These are phyloP conservation scores for Morelia viridis DNA, from an alignment of 2,797 vertebrate genomes.

Conservation along the genomic window DNA sequence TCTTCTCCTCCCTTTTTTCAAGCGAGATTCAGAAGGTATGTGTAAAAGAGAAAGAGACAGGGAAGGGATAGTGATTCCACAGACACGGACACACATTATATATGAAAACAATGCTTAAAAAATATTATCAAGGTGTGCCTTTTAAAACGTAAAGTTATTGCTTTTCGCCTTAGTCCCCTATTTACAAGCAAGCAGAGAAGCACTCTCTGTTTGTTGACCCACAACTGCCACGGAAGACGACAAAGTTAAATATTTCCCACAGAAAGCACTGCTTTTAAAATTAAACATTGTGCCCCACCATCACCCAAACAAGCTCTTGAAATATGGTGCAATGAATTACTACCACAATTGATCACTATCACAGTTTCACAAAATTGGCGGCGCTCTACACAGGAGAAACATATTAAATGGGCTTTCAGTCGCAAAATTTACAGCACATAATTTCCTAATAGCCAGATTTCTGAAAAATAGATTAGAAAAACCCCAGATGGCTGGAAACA, in stretches of 20 bases:
- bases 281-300: conserved; percentile 10
- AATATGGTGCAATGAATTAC: conserved; percentile 45
- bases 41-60: background rate
- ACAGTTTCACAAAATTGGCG: conserved; percentile 55
- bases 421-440: conserved; percentile 60
- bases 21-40: background rate
- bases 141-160: background rate
- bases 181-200: background rate
- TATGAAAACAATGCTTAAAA: background rate
- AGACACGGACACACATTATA: background rate
- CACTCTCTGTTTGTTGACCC: background rate
- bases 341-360: conserved; percentile 42
- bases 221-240: conserved; percentile 14
- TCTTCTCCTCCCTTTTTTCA: no score
- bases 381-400: conserved; percentile 52
- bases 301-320: conserved; percentile 39
- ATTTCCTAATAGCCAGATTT: conserved; percentile 56
- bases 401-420: conserved; percentile 58
- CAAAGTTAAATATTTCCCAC: conserved; percentile 32
- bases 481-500: conserved; percentile 39
- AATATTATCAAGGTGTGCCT: background rate
- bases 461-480: conserved; percentile 35
- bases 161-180: background rate
- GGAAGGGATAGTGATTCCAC: background rate
- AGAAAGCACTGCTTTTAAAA: conserved; percentile 35